These are phyloP conservation scores for Dryobotodes eremita DNA, from an alignment of 2,888 invertebrate species.

Conservation along the genomic window DNA sequence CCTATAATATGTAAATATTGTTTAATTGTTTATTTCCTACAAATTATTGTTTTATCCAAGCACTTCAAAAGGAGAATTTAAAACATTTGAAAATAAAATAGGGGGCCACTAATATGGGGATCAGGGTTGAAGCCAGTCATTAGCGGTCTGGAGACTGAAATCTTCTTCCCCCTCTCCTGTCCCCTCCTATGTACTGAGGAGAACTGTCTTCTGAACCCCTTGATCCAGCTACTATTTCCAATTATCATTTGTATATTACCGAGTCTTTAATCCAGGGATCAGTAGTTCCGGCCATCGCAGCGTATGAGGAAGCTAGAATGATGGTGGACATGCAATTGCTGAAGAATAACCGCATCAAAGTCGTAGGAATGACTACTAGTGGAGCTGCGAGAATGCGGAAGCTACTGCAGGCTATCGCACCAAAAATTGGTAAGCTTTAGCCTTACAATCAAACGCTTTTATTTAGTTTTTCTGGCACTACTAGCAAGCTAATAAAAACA, in stretches of 20 bases:
- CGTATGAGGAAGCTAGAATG: constrained; percentile 88
- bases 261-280: constrained; percentile 65
- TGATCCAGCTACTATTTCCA: background rate
- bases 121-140: background rate
- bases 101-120: background rate
- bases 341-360: constrained; percentile 78
- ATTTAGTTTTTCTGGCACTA: background rate
- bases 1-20: background rate
- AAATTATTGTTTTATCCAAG: background rate
- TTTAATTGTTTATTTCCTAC: background rate
- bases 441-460: background rate
- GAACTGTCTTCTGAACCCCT: background rate
- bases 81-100: background rate
- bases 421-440: constrained; percentile 90
- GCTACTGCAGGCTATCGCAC: constrained; percentile 91
- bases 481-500: background rate
- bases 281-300: constrained; percentile 63
- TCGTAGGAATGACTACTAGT: constrained; percentile 95
- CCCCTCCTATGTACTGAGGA: background rate
- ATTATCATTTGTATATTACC: background rate
- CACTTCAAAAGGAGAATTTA: background rate
- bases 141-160: background rate
- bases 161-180: background rate
- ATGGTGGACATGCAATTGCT: constrained; percentile 90
- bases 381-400: constrained; percentile 93